Evolutionary conservation across 2,113 vertebrate species (phyloP).

Genomic region (Plecotus auritus): DNA sequence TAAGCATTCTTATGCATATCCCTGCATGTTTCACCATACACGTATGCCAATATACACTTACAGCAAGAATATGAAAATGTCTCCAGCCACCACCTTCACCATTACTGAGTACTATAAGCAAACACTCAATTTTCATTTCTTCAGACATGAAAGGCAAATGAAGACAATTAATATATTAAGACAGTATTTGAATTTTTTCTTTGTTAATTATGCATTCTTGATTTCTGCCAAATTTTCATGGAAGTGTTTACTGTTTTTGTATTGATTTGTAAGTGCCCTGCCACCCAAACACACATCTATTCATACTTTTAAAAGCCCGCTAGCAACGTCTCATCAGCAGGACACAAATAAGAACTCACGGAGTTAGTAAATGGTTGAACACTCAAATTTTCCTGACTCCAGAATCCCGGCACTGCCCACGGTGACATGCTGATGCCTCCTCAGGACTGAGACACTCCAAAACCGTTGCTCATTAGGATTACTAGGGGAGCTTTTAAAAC

Average conservation of each 20-base stretch:
- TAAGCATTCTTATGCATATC: neutral
- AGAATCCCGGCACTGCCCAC: neutral
- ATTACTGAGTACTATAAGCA: neutral
- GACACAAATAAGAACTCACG: neutral
- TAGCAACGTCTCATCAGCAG: neutral
- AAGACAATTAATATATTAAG: neutral
- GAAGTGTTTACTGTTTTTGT: neutral
- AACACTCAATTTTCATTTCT: neutral
- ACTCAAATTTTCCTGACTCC: neutral
- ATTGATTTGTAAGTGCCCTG: neutral
- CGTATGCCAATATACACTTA: neutral
- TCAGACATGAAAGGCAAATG: neutral
- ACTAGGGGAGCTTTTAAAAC: neutral
- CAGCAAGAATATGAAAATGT: neutral
- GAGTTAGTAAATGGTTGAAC: neutral
- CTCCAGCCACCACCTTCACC: neutral
- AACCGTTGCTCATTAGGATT: neutral
- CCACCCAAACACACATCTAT: neutral
- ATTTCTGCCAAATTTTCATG: neutral
- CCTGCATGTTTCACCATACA: neutral
- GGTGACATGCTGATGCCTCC: accelerated
- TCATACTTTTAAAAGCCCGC: neutral
- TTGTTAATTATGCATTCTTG: neutral
- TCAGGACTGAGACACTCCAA: neutral
- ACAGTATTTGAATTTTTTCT: neutral